Percentiles rank a stretch among this genome's conserved stretches.
phyloP scores from a whole-genome alignment of 2,113 vertebrate genomes.

The Tupaia chinensis region DNA sequence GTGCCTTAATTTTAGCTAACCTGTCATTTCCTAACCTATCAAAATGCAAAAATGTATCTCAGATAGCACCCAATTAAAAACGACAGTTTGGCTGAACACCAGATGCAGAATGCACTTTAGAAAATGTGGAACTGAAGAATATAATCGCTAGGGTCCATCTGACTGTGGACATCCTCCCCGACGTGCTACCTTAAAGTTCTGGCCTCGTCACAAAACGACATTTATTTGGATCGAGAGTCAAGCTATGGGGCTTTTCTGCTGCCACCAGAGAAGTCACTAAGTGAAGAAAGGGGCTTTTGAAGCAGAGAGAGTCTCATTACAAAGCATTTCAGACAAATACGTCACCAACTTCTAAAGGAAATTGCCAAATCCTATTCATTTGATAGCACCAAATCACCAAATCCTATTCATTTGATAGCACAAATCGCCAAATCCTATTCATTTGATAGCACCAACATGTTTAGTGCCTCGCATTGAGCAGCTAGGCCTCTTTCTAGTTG shows the following conservation, averaged over 20 bases:
- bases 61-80: neutral
- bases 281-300: neutral
- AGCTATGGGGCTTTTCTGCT: neutral
- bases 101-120: neutral
- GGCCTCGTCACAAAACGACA: neutral
- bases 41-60: neutral
- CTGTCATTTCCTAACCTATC: neutral
- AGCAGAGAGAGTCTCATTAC: neutral
- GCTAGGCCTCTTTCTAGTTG: neutral
- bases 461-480: neutral
- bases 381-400: neutral
- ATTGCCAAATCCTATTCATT: neutral
- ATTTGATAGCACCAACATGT: neutral
- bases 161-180: neutral
- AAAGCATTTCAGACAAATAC: neutral
- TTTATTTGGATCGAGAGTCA: neutral
- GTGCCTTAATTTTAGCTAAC: neutral
- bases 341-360: neutral
- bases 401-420: no score
- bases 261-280: neutral
- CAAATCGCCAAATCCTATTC: no score
- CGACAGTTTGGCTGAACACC: neutral
- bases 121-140: neutral
- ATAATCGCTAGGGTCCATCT: accelerated
- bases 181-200: neutral